Evolutionary conservation across 2,113 vertebrate genomes (phyloP), one percentile per base, ranked within the genome.

Genomic region (Chionis minor): DNA sequence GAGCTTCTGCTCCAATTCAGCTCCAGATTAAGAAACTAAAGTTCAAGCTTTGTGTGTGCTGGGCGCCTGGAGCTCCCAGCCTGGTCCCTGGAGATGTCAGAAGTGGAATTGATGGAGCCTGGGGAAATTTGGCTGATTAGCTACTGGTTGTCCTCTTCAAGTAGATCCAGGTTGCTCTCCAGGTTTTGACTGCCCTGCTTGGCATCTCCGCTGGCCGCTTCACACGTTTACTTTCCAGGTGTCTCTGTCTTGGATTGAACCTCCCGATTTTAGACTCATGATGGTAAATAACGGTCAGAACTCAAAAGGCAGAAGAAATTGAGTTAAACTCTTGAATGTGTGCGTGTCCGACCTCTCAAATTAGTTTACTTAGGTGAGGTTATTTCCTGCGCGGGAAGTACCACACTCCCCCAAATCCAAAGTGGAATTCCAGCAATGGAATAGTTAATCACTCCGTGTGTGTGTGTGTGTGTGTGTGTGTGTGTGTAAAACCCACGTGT

Each of bases 101-200:
- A 56, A 59, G 27, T 30, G 22, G 69, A 74, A 19, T 0, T 54
- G 51, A 8, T 65, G 69, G 61, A 70, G 30, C 23, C 44, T 61
- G 42, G 18, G 27, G 55, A 56, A 24, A 8, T 49, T 5, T 73
- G 67, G 17, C 44, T 75, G 33, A 26, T 9, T 9, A 81, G 32
- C 45, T 35, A 2, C 69, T 45, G 12, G 54, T 54, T 65, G 78
- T 52, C 33, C 24, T 47, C 67, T 75, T 65, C 40, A 44, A 8
- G 23, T 12, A 1, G 2, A 5, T 44, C 0, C 0, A 18, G 11
- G 3, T 65, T 81, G 21, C 33, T 90, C 35, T 78, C 21, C 35
- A 71, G 51, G 45, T 55, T 66, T 16, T 33, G 32, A 4, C 13
- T 71, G 38, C 24, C 32, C 21, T 79, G 56, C 74, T 49, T 74